Percentiles rank a stretch among this genome's conserved stretches.
Conservation (phyloP, 2,797 vertebrate genomes). For the Discoglossus pictus region DNA sequence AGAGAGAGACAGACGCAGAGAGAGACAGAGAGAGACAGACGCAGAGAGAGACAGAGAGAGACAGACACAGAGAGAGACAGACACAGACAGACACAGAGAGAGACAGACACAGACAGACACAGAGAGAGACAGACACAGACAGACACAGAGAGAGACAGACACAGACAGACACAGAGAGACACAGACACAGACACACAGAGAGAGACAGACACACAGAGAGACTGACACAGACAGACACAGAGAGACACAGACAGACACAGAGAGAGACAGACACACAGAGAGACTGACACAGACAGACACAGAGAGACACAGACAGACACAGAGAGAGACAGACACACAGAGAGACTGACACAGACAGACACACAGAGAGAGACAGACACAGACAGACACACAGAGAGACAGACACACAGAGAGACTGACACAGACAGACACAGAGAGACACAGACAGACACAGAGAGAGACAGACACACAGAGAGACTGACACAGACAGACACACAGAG, state of each 20-base stretch:
- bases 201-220: not conserved
- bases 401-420: no score
- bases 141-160: not conserved
- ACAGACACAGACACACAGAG: not conserved
- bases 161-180: not conserved
- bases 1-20: no score
- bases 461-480: no score
- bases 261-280: not conserved
- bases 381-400: not conserved
- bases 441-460: no score
- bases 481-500: no score
- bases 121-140: not conserved
- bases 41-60: not conserved
- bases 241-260: not conserved
- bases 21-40: no score
- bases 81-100: not conserved
- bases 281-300: not conserved
- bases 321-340: not conserved
- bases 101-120: not conserved
- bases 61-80: not conserved
- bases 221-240: not conserved
- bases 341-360: not conserved
- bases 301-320: not conserved
- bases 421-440: no score
- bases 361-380: not conserved